Conservation (phyloP, 2,113 vertebrate species). For the Nasalis larvatus region DNA sequence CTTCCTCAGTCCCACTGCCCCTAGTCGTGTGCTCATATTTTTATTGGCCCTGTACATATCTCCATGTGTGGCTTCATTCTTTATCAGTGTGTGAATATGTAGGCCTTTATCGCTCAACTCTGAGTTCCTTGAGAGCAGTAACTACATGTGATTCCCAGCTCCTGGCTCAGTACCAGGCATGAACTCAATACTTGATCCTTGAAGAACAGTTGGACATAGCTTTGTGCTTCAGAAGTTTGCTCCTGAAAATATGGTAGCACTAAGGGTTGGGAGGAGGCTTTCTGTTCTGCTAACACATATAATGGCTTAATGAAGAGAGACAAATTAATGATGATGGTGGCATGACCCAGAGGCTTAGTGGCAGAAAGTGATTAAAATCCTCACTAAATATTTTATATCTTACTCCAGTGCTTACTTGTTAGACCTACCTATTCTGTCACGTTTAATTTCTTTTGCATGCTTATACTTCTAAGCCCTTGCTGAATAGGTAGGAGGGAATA, state of each 20-base stretch:
- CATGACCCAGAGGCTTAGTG: not conserved
- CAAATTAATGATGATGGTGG: not conserved
- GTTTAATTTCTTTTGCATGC: not conserved
- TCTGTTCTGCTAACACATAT: not conserved
- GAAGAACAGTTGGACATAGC: not conserved
- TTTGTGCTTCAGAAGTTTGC: conserved; percentile 11
- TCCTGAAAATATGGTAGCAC: not conserved
- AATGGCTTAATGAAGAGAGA: not conserved
- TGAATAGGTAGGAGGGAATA: not conserved
- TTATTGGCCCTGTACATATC: not conserved
- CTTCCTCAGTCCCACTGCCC: not conserved
- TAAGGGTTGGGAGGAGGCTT: not conserved
- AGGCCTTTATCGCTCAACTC: not conserved
- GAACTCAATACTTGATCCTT: not conserved
- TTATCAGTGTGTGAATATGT: not conserved
- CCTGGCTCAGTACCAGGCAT: not conserved
- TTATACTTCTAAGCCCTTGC: not conserved
- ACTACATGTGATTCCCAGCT: not conserved
- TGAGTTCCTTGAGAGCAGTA: not conserved
- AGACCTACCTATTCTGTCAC: not conserved
- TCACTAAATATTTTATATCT: not conserved
- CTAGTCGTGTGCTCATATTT: too few species aligned
- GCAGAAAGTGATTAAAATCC: conserved; percentile 3
- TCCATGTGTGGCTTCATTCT: not conserved
- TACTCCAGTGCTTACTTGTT: not conserved